These are phyloP conservation scores for Sardina pilchardus DNA, from an alignment of 2,113 vertebrate species.

Conservation along the genomic window DNA sequence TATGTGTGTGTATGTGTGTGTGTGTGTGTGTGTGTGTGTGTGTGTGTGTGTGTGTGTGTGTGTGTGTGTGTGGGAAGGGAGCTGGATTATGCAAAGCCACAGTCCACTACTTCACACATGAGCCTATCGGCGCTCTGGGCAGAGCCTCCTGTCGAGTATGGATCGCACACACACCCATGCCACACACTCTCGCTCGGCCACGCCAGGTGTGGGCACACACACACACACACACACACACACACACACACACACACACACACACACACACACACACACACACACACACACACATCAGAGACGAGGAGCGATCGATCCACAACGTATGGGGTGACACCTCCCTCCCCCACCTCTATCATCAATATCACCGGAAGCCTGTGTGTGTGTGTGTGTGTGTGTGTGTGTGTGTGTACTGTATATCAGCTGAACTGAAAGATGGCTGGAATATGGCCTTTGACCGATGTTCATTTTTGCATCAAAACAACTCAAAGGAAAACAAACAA, in stretches of 20 bases:
- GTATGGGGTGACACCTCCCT: background rate
- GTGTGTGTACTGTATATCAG: background rate
- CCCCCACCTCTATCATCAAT: background rate
- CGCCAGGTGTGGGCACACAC: background rate
- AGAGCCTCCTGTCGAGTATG: background rate
- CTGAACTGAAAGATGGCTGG: no score
- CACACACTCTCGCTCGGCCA: background rate
- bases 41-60: background rate
- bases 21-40: background rate
- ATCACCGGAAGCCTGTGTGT: background rate
- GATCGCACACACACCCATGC: conserved; percentile 1
- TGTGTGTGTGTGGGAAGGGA: background rate
- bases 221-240: no score
- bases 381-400: background rate
- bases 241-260: no score
- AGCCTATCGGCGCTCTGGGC: no score
- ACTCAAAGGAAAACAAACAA: no score
- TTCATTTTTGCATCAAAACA: no score
- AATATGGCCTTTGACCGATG: no score
- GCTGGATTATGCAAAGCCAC: conserved; percentile 1
- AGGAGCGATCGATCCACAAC: background rate
- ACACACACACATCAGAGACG: background rate
- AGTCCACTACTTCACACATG: background rate
- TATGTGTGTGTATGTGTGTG: background rate
- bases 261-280: no score